Conservation (phyloP, 2,113 vertebrate genomes). For the Echinops telfairi region DNA sequence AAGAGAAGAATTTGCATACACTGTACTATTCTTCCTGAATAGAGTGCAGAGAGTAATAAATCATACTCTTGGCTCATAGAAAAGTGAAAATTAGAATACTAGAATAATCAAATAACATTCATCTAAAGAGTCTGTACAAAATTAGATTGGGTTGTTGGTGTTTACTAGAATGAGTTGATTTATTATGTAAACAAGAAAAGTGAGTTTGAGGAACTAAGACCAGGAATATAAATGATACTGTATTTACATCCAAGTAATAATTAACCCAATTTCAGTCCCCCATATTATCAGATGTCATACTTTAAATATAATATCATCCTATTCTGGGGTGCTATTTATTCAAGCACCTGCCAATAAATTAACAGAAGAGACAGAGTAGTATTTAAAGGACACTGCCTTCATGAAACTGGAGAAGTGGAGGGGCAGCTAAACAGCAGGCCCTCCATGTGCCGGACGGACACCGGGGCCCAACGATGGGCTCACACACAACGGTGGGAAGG, state of each 20-base stretch:
- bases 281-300: not conserved
- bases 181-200: not conserved
- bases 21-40: not conserved
- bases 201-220: not conserved
- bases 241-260: not conserved
- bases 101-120: not conserved
- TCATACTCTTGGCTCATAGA: not conserved
- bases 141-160: not conserved
- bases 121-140: constrained; percentile 12
- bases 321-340: not conserved
- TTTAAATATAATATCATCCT: not conserved
- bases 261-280: not conserved
- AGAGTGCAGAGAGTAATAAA: not conserved
- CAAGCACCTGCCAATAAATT: not conserved
- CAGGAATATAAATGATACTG: not conserved
- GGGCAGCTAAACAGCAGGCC: too few species aligned
- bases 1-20: not conserved
- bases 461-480: too few species aligned
- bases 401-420: too few species aligned
- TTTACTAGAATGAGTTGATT: not conserved
- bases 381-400: too few species aligned
- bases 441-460: too few species aligned
- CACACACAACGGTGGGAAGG: too few species aligned
- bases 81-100: not conserved
- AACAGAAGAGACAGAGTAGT: not conserved